These are phyloP conservation scores for Polypedilum pembai DNA, from an alignment of 1,140 invertebrate species.

Conservation along the genomic window DNA sequence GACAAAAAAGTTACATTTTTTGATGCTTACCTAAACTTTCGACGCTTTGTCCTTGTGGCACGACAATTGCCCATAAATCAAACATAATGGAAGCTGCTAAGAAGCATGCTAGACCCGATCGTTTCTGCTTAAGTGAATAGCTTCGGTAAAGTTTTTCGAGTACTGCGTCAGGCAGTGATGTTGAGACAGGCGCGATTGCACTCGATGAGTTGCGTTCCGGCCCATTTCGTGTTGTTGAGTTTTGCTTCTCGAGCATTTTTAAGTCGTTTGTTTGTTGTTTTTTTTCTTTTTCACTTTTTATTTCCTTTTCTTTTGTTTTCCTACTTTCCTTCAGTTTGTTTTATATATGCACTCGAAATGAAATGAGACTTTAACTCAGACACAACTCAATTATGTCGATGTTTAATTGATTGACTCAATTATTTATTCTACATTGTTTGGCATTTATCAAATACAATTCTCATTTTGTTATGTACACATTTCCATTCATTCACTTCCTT, in stretches of 20 bases:
- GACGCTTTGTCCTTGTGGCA: constrained; percentile 48
- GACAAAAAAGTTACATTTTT: neutral
- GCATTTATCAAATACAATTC: too few species aligned
- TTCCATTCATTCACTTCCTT: too few species aligned
- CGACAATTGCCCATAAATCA: constrained; percentile 54
- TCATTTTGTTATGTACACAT: too few species aligned
- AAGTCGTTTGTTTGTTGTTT: neutral
- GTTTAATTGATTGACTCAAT: constrained; percentile 2
- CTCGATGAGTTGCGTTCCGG: constrained; percentile 24
- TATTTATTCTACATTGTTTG: neutral
- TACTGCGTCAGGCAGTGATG: constrained; percentile 46
- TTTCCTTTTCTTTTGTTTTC: neutral
- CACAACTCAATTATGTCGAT: constrained; percentile 16
- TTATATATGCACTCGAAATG: neutral
- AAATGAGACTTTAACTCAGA: neutral
- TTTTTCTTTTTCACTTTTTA: neutral
- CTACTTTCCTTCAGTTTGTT: neutral
- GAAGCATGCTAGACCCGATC: constrained; percentile 68
- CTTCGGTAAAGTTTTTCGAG: constrained; percentile 67
- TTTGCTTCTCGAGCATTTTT: constrained; percentile 22
- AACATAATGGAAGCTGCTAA: constrained; percentile 59
- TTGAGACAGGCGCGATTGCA: constrained; percentile 37
- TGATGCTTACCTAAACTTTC: constrained; percentile 36
- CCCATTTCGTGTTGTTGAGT: neutral
- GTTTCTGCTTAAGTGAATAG: constrained; percentile 66